These are phyloP conservation scores for Augochlora pura DNA, from an alignment of 1,140 invertebrate species.

Conservation along the genomic window DNA sequence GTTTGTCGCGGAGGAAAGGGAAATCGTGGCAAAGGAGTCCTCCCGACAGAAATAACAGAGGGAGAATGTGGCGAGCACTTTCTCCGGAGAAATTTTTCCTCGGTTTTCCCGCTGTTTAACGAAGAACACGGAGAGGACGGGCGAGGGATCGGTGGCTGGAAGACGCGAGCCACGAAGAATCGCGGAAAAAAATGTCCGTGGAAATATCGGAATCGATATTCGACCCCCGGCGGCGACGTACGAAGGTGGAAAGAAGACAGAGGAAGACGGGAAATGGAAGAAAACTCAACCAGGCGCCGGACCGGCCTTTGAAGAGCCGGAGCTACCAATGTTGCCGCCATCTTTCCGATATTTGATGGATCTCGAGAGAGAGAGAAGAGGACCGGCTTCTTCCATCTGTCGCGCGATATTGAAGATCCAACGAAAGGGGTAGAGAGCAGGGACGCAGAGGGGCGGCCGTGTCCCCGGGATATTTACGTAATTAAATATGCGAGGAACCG, in stretches of 20 bases:
- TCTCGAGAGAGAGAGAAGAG: constrained; percentile 41
- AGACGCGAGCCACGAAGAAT: not conserved
- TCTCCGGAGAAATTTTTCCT: constrained; percentile 5
- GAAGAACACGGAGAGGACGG: constrained; percentile 18
- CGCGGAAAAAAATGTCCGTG: constrained; percentile 54
- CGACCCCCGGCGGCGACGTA: constrained; percentile 57
- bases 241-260: constrained; percentile 16
- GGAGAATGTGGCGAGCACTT: not conserved
- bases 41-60: not conserved
- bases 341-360: constrained; percentile 61
- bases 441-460: not conserved
- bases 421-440: not conserved
- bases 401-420: constrained; percentile 40
- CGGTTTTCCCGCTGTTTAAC: not conserved
- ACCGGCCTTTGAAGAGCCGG: constrained; percentile 46
- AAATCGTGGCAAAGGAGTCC: not conserved
- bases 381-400: constrained; percentile 34
- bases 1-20: not conserved
- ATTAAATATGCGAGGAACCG: constrained; percentile 37
- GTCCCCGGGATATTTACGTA: constrained; percentile 19
- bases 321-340: constrained; percentile 56
- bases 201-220: constrained; percentile 75
- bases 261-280: constrained; percentile 47
- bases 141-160: constrained; percentile 5
- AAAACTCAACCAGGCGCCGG: constrained; percentile 36